phyloP scores from a whole-genome alignment of 2,888 invertebrate genomes.

The Aphodius granarius region DNA sequence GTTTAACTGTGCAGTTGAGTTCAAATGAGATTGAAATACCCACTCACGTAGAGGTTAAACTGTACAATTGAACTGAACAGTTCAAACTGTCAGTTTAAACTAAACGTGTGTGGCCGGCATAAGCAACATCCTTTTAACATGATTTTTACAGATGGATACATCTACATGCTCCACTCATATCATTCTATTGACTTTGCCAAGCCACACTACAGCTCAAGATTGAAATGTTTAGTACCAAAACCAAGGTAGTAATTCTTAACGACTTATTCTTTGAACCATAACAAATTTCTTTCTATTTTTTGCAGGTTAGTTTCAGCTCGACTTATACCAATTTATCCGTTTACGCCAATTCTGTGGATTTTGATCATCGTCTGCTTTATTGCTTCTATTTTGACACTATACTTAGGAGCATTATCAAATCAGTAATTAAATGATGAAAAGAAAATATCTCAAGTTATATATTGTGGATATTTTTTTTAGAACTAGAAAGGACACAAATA shows the following conservation, averaged over 20 bases:
- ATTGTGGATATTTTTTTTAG: not conserved
- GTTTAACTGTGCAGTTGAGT: no score
- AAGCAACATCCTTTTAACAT: no score
- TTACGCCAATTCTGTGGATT: not conserved
- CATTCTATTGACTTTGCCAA: slow-evolving; percentile 5
- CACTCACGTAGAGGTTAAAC: no score
- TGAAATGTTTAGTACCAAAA: not conserved
- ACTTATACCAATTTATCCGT: not conserved
- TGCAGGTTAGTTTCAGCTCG: not conserved
- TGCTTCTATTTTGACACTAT: not conserved
- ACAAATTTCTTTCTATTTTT: not conserved
- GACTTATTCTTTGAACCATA: not conserved
- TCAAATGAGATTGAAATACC: no score
- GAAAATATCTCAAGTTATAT: not conserved
- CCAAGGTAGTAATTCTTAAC: not conserved
- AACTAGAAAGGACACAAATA: not conserved
- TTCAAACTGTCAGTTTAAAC: no score
- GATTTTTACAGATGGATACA: not conserved
- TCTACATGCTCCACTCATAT: slow-evolving; percentile 4
- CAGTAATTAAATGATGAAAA: not conserved
- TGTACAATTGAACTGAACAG: no score
- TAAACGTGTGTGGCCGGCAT: no score
- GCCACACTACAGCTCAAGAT: slow-evolving; percentile 9
- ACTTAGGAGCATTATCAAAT: not conserved
- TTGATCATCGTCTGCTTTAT: not conserved